phyloP scores from a whole-genome alignment of 2,113 vertebrate genomes.

The Thermophis baileyi region DNA sequence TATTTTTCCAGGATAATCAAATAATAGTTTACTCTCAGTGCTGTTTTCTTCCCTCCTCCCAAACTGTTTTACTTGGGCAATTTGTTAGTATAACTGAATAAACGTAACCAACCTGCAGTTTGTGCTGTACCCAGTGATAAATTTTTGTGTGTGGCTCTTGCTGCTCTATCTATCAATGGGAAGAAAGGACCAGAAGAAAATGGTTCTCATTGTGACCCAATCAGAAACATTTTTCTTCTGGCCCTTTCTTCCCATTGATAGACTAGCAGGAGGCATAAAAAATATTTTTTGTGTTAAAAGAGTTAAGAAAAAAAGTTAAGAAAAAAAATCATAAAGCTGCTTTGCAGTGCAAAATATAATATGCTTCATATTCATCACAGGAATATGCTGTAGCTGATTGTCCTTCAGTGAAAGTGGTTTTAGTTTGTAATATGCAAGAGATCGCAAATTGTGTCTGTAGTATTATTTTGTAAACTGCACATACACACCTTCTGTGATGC shows the following conservation, averaged over 20 bases:
- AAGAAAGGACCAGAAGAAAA: constrained; percentile 69
- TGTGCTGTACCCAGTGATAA: constrained; percentile 29
- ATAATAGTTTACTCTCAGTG: constrained; percentile 10
- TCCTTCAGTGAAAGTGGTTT: constrained; percentile 34
- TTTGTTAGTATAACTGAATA: constrained; percentile 34
- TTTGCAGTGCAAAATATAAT: not conserved
- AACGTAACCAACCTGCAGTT: constrained; percentile 35
- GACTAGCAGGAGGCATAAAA: constrained; percentile 54
- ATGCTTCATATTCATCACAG: not conserved
- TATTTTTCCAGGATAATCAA: constrained; percentile 19
- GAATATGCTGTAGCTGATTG: constrained; percentile 46
- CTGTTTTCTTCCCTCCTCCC: not conserved
- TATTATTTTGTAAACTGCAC: constrained; percentile 10
- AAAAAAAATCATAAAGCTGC: constrained; percentile 8
- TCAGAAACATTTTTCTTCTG: constrained; percentile 68
- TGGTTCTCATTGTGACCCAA: constrained; percentile 54
- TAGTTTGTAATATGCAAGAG: constrained; percentile 33
- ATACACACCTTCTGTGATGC: constrained; percentile 16
- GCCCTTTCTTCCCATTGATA: constrained; percentile 63
- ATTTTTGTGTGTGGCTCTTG: constrained; percentile 35
- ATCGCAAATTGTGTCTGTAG: not conserved
- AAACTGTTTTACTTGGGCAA: constrained; percentile 30
- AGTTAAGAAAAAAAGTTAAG: constrained; percentile 18
- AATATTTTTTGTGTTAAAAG: not conserved
- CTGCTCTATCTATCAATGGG: constrained; percentile 61